Conservation (phyloP, 1,140 invertebrate species). For the Drosophila pruinosa region DNA sequence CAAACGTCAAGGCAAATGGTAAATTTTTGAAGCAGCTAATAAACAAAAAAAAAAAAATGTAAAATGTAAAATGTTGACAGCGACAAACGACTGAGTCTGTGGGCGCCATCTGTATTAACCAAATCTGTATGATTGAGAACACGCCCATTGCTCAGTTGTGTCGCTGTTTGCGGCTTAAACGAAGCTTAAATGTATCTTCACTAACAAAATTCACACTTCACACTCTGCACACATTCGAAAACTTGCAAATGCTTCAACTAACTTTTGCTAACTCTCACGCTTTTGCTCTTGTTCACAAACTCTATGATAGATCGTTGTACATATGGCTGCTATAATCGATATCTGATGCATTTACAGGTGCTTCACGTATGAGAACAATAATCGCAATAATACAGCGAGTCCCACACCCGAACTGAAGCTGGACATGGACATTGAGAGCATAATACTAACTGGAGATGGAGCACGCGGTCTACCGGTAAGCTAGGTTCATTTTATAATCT, state of each 20-base stretch:
- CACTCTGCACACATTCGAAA: slow-evolving; percentile 47
- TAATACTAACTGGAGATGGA: slow-evolving; percentile 52
- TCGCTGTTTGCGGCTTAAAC: slow-evolving; percentile 17
- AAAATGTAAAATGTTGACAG: slow-evolving; percentile 17
- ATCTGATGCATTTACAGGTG: slow-evolving; percentile 84
- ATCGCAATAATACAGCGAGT: slow-evolving; percentile 71
- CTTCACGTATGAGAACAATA: slow-evolving; percentile 90
- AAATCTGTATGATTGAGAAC: background rate
- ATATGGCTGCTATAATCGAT: background rate
- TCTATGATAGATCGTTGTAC: background rate
- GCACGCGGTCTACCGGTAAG: slow-evolving; percentile 56
- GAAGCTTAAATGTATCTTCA: slow-evolving; percentile 28
- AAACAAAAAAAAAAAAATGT: slow-evolving; percentile 39
- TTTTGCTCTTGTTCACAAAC: slow-evolving; percentile 18
- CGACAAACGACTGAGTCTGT: background rate
- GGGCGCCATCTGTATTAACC: background rate
- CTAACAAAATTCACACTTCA: slow-evolving; percentile 51
- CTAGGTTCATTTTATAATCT: background rate
- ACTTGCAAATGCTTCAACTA: slow-evolving; percentile 67
- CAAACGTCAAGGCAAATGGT: slow-evolving; percentile 91
- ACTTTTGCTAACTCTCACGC: slow-evolving; percentile 54
- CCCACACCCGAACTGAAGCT: slow-evolving; percentile 78
- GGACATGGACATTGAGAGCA: slow-evolving; percentile 77
- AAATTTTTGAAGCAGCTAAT: slow-evolving; percentile 78
- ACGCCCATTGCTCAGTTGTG: background rate